Evolutionary conservation across 2,113 vertebrate species (phyloP).

Genomic region (Oreocharis arfaki): DNA sequence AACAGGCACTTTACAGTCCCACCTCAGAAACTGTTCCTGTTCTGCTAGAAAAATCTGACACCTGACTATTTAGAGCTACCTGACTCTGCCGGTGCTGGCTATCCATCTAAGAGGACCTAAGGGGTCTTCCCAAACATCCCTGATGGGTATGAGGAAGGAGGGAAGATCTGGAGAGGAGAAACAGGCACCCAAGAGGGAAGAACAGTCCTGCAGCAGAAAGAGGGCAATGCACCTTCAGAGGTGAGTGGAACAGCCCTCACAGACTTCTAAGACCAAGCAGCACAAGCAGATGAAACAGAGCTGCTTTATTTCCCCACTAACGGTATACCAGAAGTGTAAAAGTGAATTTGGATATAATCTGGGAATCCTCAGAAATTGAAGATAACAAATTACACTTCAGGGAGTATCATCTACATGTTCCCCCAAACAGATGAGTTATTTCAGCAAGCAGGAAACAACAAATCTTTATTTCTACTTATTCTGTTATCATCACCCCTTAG

Average conservation of each 20-base stretch:
- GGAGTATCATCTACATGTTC: background rate
- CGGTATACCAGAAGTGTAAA: background rate
- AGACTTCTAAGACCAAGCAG: background rate
- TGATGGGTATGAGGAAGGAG: too few species aligned
- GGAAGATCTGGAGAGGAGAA: background rate
- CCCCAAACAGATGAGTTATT: background rate
- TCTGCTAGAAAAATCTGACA: background rate
- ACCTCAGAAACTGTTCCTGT: background rate
- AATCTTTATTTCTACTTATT: conserved; percentile 13
- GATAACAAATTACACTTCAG: background rate
- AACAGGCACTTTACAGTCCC: background rate
- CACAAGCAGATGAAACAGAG: background rate
- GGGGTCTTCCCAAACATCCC: background rate
- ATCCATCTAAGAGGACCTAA: background rate
- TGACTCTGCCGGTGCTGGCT: background rate
- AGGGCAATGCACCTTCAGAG: background rate
- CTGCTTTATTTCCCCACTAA: background rate
- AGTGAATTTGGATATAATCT: background rate
- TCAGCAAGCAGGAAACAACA: conserved; percentile 1
- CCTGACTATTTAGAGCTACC: background rate
- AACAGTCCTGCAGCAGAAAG: background rate
- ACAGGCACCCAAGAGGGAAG: background rate
- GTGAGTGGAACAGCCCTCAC: background rate
- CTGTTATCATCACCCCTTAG: background rate
- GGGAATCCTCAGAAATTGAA: background rate